Percentiles rank a stretch among this genome's conserved stretches.
These are phyloP conservation scores for Oscheius onirici DNA, from an alignment of 2,888 invertebrate genomes.

Conservation along the genomic window DNA sequence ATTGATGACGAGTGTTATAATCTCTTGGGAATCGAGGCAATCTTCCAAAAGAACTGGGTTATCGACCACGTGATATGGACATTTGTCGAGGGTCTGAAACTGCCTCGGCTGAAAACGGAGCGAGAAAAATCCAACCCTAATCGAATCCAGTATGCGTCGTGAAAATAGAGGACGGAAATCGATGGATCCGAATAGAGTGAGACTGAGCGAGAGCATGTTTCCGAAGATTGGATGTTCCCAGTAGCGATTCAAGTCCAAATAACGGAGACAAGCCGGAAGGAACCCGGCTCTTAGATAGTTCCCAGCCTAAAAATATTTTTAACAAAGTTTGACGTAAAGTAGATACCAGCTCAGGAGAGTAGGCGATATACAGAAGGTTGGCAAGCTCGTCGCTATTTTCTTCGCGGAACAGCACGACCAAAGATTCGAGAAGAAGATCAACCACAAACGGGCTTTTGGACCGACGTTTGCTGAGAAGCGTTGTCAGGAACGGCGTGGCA, in stretches of 20 bases:
- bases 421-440: constrained; percentile 2
- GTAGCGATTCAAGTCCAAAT: not conserved
- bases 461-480: not conserved
- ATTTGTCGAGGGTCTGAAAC: too few species aligned
- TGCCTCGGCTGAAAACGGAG: too few species aligned
- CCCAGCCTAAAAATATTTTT: not conserved
- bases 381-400: not conserved
- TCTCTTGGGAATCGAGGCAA: too few species aligned
- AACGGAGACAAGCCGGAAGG: not conserved
- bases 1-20: too few species aligned
- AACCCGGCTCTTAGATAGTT: not conserved
- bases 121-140: too few species aligned
- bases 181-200: too few species aligned
- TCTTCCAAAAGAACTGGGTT: too few species aligned
- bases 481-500: not conserved
- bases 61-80: too few species aligned
- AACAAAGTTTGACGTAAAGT: not conserved
- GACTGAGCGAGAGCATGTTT: too few species aligned
- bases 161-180: too few species aligned
- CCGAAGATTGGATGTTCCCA: not conserved
- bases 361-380: not conserved
- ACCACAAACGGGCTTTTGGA: not conserved
- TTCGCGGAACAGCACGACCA: not conserved
- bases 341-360: not conserved
- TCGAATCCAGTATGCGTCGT: too few species aligned